phyloP scores from a whole-genome alignment of 23 tunicate species.

The Halocynthia roretzi region DNA sequence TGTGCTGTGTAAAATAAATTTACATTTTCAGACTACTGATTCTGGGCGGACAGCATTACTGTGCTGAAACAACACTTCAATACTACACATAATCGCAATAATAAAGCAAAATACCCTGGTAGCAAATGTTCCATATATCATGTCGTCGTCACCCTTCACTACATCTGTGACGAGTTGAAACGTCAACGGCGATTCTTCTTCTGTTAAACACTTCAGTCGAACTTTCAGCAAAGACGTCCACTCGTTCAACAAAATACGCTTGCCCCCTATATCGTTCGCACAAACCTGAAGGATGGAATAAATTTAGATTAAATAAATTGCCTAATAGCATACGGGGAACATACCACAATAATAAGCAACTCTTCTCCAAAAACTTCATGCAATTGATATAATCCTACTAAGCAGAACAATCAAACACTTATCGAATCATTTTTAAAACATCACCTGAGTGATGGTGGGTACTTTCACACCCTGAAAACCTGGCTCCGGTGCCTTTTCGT shows the following conservation, averaged over 20 bases:
- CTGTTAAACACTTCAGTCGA: conserved; percentile 5
- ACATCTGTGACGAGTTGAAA: conserved; percentile 9
- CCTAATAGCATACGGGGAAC: too few species aligned
- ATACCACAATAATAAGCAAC: not conserved
- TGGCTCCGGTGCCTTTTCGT: conserved; percentile 3
- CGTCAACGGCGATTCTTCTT: not conserved
- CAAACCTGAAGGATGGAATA: conserved; percentile 3
- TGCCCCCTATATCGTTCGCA: conserved; percentile 18
- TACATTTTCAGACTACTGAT: not conserved
- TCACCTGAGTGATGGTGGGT: conserved; percentile 26
- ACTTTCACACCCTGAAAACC: not conserved
- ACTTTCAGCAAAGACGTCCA: conserved; percentile 24
- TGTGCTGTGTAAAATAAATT: conserved; percentile 5
- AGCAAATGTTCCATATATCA: conserved; percentile 15
- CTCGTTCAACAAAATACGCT: not conserved
- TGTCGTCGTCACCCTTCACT: conserved; percentile 5
- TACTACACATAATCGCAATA: not conserved
- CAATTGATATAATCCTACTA: not conserved
- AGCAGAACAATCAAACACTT: too few species aligned
- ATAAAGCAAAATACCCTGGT: conserved; percentile 5
- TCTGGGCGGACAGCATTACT: not conserved
- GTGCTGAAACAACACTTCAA: not conserved
- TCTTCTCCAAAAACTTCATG: not conserved
- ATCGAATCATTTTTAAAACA: not conserved
- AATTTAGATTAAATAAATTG: not conserved